Evolutionary conservation across 2,888 invertebrate genomes (phyloP).

Genomic region (Salticus scenicus): DNA sequence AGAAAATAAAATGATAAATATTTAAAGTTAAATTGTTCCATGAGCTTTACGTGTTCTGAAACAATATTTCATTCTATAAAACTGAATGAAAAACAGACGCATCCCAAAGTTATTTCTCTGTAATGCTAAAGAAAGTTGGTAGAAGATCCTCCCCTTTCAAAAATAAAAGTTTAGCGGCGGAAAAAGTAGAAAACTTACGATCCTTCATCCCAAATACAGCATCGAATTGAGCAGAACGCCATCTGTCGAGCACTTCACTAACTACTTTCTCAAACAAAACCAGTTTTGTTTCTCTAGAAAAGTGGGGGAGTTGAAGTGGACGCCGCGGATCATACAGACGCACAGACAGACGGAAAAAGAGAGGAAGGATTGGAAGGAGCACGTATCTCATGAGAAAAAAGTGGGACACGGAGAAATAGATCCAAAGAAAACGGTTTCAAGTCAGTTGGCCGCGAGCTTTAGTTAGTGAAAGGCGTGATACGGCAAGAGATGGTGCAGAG

Average conservation of each 20-base stretch:
- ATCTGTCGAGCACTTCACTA: constrained; percentile 4
- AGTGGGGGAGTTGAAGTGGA: background rate
- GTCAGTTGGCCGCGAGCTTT: constrained; percentile 44
- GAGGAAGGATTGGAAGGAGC: constrained; percentile 42
- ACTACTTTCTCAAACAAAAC: constrained; percentile 48
- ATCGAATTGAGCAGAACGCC: constrained; percentile 1
- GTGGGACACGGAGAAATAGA: constrained; percentile 39
- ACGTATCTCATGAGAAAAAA: constrained; percentile 31
- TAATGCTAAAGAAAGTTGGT: too few relatives aligned
- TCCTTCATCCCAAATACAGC: too few relatives aligned
- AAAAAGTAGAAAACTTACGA: too few relatives aligned
- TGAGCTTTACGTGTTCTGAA: too few relatives aligned
- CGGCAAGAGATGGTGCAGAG: background rate
- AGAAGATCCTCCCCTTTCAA: too few relatives aligned
- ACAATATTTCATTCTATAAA: too few relatives aligned
- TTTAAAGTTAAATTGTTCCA: too few relatives aligned
- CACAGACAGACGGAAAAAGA: constrained; percentile 25
- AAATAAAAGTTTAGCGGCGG: too few relatives aligned
- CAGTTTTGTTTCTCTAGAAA: constrained; percentile 28
- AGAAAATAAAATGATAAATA: too few relatives aligned
- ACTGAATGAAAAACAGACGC: too few relatives aligned
- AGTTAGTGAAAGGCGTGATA: constrained; percentile 5
- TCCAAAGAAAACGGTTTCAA: constrained; percentile 28
- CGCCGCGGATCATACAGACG: background rate
- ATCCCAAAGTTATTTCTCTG: too few relatives aligned